These are phyloP conservation scores for Philereme vetulata DNA, from an alignment of 2,888 invertebrate species.

Conservation along the genomic window DNA sequence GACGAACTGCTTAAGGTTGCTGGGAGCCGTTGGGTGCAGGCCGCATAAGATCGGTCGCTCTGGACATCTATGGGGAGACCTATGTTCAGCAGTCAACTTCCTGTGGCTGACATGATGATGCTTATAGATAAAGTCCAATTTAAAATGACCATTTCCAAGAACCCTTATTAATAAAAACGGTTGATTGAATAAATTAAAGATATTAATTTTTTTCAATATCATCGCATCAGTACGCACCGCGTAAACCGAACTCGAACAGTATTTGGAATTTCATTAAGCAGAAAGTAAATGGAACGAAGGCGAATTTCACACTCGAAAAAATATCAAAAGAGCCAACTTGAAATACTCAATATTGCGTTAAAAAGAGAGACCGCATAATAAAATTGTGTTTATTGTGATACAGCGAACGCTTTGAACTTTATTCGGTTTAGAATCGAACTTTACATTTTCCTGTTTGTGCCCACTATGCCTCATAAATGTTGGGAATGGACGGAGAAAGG, in stretches of 20 bases:
- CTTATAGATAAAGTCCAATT: neutral
- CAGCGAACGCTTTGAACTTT: slow-evolving; percentile 39
- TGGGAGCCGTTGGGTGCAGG: too few relatives aligned
- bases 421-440: slow-evolving; percentile 9
- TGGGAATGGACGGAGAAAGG: too few relatives aligned
- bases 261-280: slow-evolving; percentile 73
- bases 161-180: slow-evolving; percentile 29
- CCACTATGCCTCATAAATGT: neutral
- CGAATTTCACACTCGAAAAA: slow-evolving; percentile 73
- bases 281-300: slow-evolving; percentile 70
- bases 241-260: slow-evolving; percentile 47
- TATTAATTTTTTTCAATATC: slow-evolving; percentile 47
- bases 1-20: too few relatives aligned
- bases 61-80: too few relatives aligned
- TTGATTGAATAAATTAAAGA: slow-evolving; percentile 62
- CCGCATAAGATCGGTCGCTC: too few relatives aligned
- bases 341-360: slow-evolving; percentile 69
- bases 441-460: neutral
- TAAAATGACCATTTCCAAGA: slow-evolving; percentile 9
- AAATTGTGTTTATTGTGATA: slow-evolving; percentile 63
- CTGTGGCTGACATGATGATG: too few relatives aligned
- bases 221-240: slow-evolving; percentile 32
- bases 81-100: too few relatives aligned
- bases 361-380: slow-evolving; percentile 69
- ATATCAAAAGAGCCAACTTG: slow-evolving; percentile 68